Percentiles rank a stretch among this genome's conserved stretches.
Conservation (phyloP, 1,140 invertebrate species). For the Diabrotica undecimpunctata region DNA sequence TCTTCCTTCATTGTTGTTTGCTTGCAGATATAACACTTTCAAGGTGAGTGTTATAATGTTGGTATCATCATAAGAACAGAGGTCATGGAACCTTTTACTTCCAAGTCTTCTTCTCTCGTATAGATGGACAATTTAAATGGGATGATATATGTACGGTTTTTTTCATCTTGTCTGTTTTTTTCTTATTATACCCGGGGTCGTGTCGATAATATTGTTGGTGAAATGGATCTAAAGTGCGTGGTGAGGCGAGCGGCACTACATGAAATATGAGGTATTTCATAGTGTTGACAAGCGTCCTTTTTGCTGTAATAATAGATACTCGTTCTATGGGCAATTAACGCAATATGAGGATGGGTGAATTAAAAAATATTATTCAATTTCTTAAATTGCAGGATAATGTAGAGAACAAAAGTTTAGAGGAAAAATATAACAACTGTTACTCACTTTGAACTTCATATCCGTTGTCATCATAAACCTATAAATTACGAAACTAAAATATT, state of each 20-base stretch:
- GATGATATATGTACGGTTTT: constrained; percentile 11
- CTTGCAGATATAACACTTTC: constrained; percentile 21
- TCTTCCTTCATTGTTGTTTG: constrained; percentile 15
- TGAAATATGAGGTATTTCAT: constrained; percentile 2
- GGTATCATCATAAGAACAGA: constrained; percentile 17
- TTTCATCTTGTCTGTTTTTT: constrained; percentile 3
- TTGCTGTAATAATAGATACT: too few relatives aligned
- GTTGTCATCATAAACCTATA: too few relatives aligned
- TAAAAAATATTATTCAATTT: too few relatives aligned
- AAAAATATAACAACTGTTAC: too few relatives aligned
- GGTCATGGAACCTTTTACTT: constrained; percentile 16
- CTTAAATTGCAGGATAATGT: too few relatives aligned
- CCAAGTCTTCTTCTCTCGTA: constrained; percentile 13
- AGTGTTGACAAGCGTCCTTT: background rate
- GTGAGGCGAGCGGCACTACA: background rate
- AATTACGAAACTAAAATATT: too few relatives aligned
- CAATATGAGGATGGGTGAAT: too few relatives aligned
- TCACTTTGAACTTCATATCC: too few relatives aligned
- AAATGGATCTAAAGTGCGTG: background rate
- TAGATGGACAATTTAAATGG: constrained; percentile 13
- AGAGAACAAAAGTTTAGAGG: too few relatives aligned
- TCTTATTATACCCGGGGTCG: background rate
- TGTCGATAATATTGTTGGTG: constrained; percentile 2
- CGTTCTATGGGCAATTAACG: too few relatives aligned
- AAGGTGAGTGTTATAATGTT: constrained; percentile 19